Evolutionary conservation across 2,888 invertebrate genomes (phyloP).

Genomic region (Oxyteleia sp.): DNA sequence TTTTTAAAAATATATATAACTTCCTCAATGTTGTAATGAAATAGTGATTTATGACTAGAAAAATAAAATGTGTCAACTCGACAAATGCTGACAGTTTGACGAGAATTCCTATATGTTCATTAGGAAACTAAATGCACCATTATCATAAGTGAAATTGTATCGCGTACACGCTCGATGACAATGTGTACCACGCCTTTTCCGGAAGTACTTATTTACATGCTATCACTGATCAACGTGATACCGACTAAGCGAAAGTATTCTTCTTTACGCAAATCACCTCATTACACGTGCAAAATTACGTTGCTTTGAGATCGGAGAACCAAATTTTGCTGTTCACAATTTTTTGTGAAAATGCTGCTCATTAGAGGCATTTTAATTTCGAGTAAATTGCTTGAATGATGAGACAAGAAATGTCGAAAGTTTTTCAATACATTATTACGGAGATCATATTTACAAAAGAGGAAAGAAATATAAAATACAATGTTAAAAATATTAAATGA

Average conservation of each 20-base stretch:
- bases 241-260: constrained; percentile 67
- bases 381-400: not conserved
- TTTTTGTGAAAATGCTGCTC: not conserved
- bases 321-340: not conserved
- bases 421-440: too few species aligned
- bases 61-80: not conserved
- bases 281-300: constrained; percentile 36
- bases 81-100: constrained; percentile 28
- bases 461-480: too few species aligned
- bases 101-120: constrained; percentile 39
- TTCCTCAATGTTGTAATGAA: too few species aligned
- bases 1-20: too few species aligned
- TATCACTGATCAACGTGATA: constrained; percentile 65
- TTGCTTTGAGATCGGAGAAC: constrained; percentile 15
- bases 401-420: too few species aligned
- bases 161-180: constrained; percentile 67
- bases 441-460: too few species aligned
- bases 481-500: too few species aligned
- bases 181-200: constrained; percentile 69
- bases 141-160: constrained; percentile 79
- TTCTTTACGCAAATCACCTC: constrained; percentile 56
- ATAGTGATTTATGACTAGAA: not conserved
- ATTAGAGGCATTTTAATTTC: not conserved
- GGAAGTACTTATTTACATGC: constrained; percentile 72
- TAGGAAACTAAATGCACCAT: constrained; percentile 69